Base-by-base conservation (phyloP, 2,113 vertebrate species). In the Cyanoderma ruficeps region DNA sequence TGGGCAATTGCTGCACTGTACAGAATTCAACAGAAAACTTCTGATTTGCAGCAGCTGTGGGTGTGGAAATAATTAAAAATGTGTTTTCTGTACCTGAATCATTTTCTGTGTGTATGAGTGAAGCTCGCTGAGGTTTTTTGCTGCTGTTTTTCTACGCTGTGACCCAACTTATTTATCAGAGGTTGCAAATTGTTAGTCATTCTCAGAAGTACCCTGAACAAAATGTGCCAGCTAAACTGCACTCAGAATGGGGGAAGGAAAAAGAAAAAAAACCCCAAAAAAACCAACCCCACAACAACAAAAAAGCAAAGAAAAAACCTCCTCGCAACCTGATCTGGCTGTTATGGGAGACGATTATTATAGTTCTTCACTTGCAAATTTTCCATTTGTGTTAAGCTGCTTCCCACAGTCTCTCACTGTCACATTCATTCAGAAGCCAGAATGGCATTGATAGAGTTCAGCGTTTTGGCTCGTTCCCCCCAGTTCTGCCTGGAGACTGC, bases 341-440 rank as follows among this genome's bases (percentile, higher is more conserved):
- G 60, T 96, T 96, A 93, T 89, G 94, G 90, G 90, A 94, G 94
- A 81, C 2, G 44, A 93, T 95, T 93, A 92, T 97, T 93, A 71
- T 44, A 96, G 86, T 94, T 96, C 93, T 96, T 94, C 94, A 93
- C 92, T 96, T 96, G 96, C 94, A 97, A 97, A 97, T 97, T 94
- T 96, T 94, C 72, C 76, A 53, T 96, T 97, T 97, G 88, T 95
- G 92, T 93, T 59, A 77, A 76, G 87, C 20, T 59, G 94, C 94
- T 97, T 97, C 95, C 93, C 95, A 96, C 96, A 97, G 96, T 74
- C 94, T 94, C 93, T 96, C 83, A 83, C 88, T 96, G 96, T 96
- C 94, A 95, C 91, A 94, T 56, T 37, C 72, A 96, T 96, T 97
- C 96, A 96, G 37, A 95, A 93, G 79, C 30, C 75, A 96, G 92